Conservation (phyloP, 2,888 invertebrate genomes). For the Chalcis sispes region DNA sequence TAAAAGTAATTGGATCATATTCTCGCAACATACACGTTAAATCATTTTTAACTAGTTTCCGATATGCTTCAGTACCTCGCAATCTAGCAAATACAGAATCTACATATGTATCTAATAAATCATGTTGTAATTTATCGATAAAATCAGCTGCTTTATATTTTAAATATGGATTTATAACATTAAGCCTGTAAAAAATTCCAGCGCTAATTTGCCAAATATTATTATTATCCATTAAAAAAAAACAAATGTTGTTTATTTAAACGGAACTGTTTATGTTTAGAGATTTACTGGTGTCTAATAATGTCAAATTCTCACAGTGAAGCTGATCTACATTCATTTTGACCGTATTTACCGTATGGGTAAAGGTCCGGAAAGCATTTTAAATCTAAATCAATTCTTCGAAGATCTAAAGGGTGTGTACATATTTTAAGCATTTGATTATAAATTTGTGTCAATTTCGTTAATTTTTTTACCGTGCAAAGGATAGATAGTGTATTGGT, state of each 20-base stretch:
- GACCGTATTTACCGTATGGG: slow-evolving; percentile 58
- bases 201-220: slow-evolving; percentile 60
- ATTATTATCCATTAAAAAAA: slow-evolving; percentile 60
- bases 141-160: background rate
- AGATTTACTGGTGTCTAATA: slow-evolving; percentile 57
- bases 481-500: slow-evolving; percentile 56
- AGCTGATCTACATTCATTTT: slow-evolving; percentile 37
- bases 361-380: slow-evolving; percentile 52
- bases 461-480: slow-evolving; percentile 59
- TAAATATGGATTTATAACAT: background rate
- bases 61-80: background rate
- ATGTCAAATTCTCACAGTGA: slow-evolving; percentile 10
- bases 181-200: background rate
- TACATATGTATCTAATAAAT: background rate
- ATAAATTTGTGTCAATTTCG: slow-evolving; percentile 13
- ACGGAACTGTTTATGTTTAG: slow-evolving; percentile 60
- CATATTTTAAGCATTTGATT: background rate
- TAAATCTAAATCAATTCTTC: slow-evolving; percentile 6
- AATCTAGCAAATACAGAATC: background rate
- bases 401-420: background rate
- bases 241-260: slow-evolving; percentile 63
- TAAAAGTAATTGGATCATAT: background rate
- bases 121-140: background rate
- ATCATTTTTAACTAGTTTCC: background rate
- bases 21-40: background rate